Evolutionary conservation across 2,797 vertebrate genomes (phyloP), one percentile per base, ranked within the genome.

Genomic region (Sandelia bainsii): DNA sequence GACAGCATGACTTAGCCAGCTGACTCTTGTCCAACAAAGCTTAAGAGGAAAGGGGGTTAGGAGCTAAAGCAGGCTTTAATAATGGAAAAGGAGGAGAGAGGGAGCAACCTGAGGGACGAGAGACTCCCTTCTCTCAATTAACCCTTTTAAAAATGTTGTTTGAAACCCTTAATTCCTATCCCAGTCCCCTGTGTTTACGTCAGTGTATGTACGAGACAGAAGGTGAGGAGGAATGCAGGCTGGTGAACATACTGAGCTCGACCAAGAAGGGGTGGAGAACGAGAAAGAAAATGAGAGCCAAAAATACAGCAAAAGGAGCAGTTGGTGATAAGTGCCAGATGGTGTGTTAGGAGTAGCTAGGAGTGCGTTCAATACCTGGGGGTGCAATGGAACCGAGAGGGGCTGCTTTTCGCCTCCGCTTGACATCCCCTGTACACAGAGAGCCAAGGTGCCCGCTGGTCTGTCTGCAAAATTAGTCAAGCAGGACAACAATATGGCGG

Each of bases 381-480:
- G 95, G 81, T 1, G 90, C 91, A 20, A 94, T 92, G 86, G 95
- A 96, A 69, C 96, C 95, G 58, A 97, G 93, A 82, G 98, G 98
- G 69, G 97, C 96, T 42, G 97, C 98, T 93, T 99, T 99, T 78
- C 98, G 95, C 90, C 98, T 96, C 86, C 98, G 96, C 93, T 99
- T 99, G 94, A 99, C 94, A 72, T 99, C 98, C 72, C 98, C 98
- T 20, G 95, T 99, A 87, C 97, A 99, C 66, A 99, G 87, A 59
- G 98, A 99, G 90, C 97, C 98, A 74, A 99, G 96, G 91, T 99
- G 98, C 80, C 98, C 95, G 71, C 97, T 99, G 84, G 97, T 99
- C 93, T 99, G 98, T 88, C 98, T 99, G 93, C 64, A 78, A 75
- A 83, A 64, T 19, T 76, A 79, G 69, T 49, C 69, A 54, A 68